Evolutionary conservation across 2,888 invertebrate species (phyloP), one percentile per base, ranked within the genome.

Genomic region (Dolichopus griseipennis): DNA sequence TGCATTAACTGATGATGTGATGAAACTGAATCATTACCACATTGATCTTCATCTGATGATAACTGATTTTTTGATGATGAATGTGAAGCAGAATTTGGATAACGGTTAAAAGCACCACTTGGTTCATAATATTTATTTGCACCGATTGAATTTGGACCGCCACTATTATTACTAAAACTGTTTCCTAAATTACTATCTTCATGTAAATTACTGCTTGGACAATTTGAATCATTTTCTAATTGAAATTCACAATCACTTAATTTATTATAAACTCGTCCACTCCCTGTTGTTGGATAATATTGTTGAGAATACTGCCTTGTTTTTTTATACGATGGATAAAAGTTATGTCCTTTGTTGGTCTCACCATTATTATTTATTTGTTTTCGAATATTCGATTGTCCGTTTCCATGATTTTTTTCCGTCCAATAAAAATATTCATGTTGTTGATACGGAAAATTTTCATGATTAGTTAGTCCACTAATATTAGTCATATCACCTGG

Each of bases 341-440:
- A 78, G 22, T 68, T 41, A 63, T 69, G 68, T 65, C 22, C 27
- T 15, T 33, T 63, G 27, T 27, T 63, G 15, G 3, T 27, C 4
- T 27, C n/a, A 66, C 41, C 52, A 65, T 7, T 33, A 61, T 65
- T 65, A 37, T 37, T 62, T 22, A 37, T 73, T 22, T 72, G 75
- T 12, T 74, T 75, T 27, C 74, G 74, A 7, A 75, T 75, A 67
- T 78, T 79, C 71, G 79, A 79, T 68, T 79, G 79, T 67, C 75
- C 73, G 65, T 78, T 75, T 18, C 76, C 75, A 63, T 75, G 76
- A 70, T 78, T 77, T 69, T 79, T 79, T 68, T 79, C 79, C 0
- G 79, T 79, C 81, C 81, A 81, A 66, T 79, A 79, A 69, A 80
- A 81, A 62, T 79, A 78, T 67, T 80, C 81, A 69, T 80, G 79